Conservation (phyloP, 2,113 vertebrate species). For the Haplochromis vanheusdeni region DNA sequence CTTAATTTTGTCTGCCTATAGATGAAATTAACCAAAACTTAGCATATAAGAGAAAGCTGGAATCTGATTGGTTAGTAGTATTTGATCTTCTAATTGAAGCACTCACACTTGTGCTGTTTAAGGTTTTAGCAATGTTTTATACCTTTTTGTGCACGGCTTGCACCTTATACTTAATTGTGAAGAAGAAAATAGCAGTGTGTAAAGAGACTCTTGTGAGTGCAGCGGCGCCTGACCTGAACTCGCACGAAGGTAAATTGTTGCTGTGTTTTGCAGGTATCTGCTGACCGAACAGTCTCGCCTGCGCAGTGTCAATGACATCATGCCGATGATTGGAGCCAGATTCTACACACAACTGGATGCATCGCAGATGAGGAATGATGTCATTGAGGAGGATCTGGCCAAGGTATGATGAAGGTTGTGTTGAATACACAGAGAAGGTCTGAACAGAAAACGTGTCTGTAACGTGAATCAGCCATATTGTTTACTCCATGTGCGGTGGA, state of each 20-base stretch:
- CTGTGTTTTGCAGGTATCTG: slow-evolving; percentile 80
- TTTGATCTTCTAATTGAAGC: background rate
- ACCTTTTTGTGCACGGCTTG: background rate
- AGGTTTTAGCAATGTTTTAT: background rate
- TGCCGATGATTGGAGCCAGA: slow-evolving; percentile 98
- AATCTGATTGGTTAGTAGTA: background rate
- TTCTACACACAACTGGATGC: slow-evolving; percentile 98
- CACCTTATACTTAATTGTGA: background rate
- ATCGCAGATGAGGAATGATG: slow-evolving; percentile 98
- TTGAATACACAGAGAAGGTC: background rate
- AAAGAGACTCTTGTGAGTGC: background rate
- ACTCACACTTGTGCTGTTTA: background rate
- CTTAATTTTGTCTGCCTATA: background rate
- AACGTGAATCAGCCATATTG: background rate
- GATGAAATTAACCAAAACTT: background rate
- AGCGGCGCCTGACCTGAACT: background rate
- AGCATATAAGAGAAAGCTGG: background rate
- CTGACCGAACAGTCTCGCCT: slow-evolving; percentile 95
- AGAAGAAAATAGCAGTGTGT: background rate
- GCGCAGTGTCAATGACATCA: slow-evolving; percentile 98
- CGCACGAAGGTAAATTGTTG: background rate
- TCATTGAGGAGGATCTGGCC: slow-evolving; percentile 96
- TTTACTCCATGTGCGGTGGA: background rate
- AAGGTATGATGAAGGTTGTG: slow-evolving; percentile 76
- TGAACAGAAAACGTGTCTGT: background rate